Evolutionary conservation across 2,888 invertebrate genomes (phyloP).

Genomic region (Beris chalybata): DNA sequence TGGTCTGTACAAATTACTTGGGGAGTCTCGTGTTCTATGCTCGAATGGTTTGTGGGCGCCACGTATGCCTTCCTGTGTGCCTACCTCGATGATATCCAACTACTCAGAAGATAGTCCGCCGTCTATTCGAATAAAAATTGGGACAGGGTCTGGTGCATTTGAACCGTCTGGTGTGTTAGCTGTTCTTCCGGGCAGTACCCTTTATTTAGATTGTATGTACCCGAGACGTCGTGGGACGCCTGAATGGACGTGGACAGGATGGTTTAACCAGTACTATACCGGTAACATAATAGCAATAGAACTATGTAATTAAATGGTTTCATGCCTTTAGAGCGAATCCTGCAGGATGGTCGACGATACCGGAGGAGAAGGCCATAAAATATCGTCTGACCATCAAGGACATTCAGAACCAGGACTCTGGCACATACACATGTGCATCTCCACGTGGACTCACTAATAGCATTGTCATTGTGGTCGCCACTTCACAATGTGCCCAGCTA

Average conservation of each 20-base stretch:
- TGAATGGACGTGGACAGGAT: slow-evolving; percentile 87
- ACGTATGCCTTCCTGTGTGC: slow-evolving; percentile 77
- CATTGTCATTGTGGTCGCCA: slow-evolving; percentile 65
- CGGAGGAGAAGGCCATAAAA: slow-evolving; percentile 73
- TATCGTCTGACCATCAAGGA: slow-evolving; percentile 81
- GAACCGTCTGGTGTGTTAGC: slow-evolving; percentile 78
- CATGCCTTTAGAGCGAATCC: slow-evolving; percentile 33
- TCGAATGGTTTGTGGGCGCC: slow-evolving; percentile 82
- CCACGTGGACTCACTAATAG: slow-evolving; percentile 72
- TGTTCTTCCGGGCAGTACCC: slow-evolving; percentile 75
- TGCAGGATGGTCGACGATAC: slow-evolving; percentile 54
- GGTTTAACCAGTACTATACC: slow-evolving; percentile 74
- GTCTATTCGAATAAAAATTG: slow-evolving; percentile 74
- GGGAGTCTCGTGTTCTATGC: slow-evolving; percentile 74
- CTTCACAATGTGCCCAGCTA: slow-evolving; percentile 67
- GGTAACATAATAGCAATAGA: slow-evolving; percentile 58
- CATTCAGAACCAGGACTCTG: slow-evolving; percentile 80
- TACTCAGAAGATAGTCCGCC: slow-evolving; percentile 86
- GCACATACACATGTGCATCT: slow-evolving; percentile 81
- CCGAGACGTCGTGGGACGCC: slow-evolving; percentile 76
- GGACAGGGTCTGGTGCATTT: slow-evolving; percentile 77
- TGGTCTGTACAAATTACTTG: slow-evolving; percentile 81
- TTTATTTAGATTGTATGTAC: slow-evolving; percentile 81
- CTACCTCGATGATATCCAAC: slow-evolving; percentile 83
- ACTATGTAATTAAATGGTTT: slow-evolving; percentile 40